Conservation (phyloP, 2,797 vertebrate genomes). For the Phoebastria nigripes region DNA sequence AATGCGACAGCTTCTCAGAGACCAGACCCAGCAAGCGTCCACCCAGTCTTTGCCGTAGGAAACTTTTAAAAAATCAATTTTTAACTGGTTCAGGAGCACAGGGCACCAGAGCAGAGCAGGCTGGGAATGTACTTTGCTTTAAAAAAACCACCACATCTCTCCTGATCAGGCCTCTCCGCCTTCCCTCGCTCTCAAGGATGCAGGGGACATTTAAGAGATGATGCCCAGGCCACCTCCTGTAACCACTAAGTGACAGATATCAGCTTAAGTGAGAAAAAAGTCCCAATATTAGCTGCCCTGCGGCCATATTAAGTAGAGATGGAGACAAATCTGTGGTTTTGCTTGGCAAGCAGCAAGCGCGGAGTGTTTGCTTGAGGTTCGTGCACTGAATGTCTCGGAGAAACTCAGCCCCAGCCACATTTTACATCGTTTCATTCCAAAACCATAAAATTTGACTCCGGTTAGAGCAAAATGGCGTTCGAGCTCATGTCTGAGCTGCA, state of each 20-base stretch:
- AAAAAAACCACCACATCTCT: neutral
- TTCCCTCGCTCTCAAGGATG: rapidly evolving
- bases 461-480: neutral
- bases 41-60: neutral
- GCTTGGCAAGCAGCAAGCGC: neutral
- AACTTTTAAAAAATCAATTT: neutral
- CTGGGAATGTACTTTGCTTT: neutral
- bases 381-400: rapidly evolving
- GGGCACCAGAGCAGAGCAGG: neutral
- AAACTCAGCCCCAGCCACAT: neutral
- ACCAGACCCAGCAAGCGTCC: neutral
- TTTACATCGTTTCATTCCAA: neutral
- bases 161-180: neutral
- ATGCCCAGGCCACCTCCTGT: neutral
- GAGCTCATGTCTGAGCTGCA: neutral
- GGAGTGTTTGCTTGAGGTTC: neutral
- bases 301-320: neutral
- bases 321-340: slow-evolving; percentile 8
- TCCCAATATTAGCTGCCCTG: neutral
- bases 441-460: neutral
- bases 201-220: neutral
- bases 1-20: neutral
- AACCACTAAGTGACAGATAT: neutral
- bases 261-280: neutral
- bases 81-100: neutral